Conservation (phyloP, 2,113 vertebrate species). For the Poicephalus gulielmi region DNA sequence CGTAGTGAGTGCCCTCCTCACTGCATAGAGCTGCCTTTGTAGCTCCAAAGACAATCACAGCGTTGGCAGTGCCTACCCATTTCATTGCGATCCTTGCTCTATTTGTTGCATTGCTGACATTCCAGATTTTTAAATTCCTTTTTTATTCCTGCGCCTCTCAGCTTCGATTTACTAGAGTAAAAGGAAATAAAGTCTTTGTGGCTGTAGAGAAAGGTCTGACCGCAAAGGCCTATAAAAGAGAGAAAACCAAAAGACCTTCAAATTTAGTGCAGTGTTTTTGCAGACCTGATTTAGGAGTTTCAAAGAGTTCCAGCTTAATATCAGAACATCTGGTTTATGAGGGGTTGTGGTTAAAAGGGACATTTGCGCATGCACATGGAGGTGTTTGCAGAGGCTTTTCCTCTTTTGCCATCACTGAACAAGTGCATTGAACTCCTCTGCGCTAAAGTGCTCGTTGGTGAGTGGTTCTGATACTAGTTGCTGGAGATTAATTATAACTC, state of each 20-base stretch:
- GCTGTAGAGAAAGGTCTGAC: neutral
- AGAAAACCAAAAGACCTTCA: neutral
- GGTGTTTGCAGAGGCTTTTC: neutral
- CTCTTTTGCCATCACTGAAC: neutral
- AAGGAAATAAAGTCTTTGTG: neutral
- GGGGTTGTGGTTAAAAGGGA: neutral
- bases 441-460: neutral
- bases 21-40: neutral
- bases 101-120: neutral
- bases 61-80: neutral
- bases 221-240: neutral
- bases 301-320: neutral
- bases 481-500: neutral
- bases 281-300: neutral
- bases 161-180: neutral
- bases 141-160: neutral
- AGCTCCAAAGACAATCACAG: neutral
- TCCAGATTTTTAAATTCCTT: neutral
- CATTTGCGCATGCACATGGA: rapidly evolving
- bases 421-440: neutral
- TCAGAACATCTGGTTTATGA: neutral
- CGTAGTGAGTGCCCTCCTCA: neutral
- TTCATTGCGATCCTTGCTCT: neutral
- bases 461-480: neutral
- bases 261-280: neutral